Base-by-base conservation (phyloP, 2,797 vertebrate species). In the Oreochromis grahami region DNA sequence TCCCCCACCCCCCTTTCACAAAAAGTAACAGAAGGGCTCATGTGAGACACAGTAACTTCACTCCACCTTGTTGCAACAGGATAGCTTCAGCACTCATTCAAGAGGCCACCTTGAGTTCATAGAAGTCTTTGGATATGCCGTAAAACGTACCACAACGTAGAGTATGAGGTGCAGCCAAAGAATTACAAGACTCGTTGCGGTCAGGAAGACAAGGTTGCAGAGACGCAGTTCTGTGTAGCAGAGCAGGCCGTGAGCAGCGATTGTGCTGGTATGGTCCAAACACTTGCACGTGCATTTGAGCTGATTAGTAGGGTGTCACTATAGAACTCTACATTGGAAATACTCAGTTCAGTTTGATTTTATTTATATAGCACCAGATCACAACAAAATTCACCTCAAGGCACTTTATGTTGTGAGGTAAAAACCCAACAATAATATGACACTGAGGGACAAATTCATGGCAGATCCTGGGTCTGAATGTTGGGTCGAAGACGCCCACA, bases 11-110 rank as follows among this genome's bases (percentile, higher is more conserved):
- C 24, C 48, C 82, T 38, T 79, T 91, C 83, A 92, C 87, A 76
- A 80, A 86, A 87, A 87, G 80, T 86, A 85, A 89, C 79, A 79
- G 76, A 76, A 90, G 77, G 72, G 85, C 84, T 91, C 77, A 38
- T 65, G 70, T 86, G 79, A 90, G 83, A 79, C 63, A 77, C 68
- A 84, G 76, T 72, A 82, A 91, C 84, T 89, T 88, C 84, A 85
- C 77, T 82, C 48, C 86, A 87, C 76, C 80, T 84, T 80, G 85
- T 89, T 85, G 86, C 83, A 76, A 79, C 79, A 81, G 32, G 76
- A 90, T 79, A 80, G 70, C 56, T 58, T 87, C 15, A 76, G 79
- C 88, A 78, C 56, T 60, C 21, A 51, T 85, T 85, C 58, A 79
- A 52, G 81, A 76, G 68, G 43, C 26, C 43, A 50, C 50, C 78